A percentile compares a stretch with the other conserved stretches of the same genome.
phyloP scores from a whole-genome alignment of 2,113 vertebrate genomes.

The Dolichotis patagonum region DNA sequence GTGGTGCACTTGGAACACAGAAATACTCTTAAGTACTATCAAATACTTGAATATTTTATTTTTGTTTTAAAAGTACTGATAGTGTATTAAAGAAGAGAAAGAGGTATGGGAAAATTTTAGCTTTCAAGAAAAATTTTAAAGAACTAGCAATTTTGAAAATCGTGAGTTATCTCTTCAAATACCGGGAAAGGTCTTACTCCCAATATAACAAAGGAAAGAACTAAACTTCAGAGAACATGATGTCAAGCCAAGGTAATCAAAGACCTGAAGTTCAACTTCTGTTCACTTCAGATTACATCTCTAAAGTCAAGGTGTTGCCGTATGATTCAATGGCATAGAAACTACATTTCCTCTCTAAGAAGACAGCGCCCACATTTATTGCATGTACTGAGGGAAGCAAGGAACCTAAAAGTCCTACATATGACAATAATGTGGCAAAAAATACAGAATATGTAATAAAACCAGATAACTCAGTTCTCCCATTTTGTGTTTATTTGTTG shows the following conservation, averaged over 20 bases:
- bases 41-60: neutral
- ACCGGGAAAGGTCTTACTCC: neutral
- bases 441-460: neutral
- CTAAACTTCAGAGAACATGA: neutral
- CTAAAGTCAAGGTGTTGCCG: neutral
- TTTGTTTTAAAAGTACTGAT: neutral
- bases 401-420: neutral
- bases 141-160: neutral
- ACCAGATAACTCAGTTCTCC: neutral
- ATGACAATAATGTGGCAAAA: conserved; percentile 2
- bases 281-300: neutral
- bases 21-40: neutral
- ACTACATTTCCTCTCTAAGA: neutral
- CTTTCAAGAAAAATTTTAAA: neutral
- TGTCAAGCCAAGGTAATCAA: neutral
- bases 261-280: neutral
- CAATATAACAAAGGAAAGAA: neutral
- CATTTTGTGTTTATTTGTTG: neutral
- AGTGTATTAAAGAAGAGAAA: neutral
- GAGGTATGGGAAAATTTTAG: neutral
- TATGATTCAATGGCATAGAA: neutral
- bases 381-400: neutral
- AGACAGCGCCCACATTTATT: neutral
- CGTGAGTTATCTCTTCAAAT: neutral
- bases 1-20: neutral